These are phyloP conservation scores for Ypsolopha scabrella DNA, from an alignment of 2,888 invertebrate genomes.

Conservation along the genomic window DNA sequence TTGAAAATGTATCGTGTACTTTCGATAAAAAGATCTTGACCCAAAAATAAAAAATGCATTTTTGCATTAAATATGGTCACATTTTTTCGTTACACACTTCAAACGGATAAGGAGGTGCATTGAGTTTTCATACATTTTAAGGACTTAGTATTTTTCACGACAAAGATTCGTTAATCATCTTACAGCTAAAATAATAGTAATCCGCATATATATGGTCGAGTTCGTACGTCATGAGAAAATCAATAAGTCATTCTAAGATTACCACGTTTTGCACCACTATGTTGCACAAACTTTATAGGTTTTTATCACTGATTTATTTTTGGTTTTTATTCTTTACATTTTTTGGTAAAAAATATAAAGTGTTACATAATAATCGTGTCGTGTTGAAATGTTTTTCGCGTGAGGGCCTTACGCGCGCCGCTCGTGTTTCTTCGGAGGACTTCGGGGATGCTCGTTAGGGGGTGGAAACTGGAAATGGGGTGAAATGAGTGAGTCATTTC, in stretches of 20 bases:
- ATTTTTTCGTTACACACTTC: too few species aligned
- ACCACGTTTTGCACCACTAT: constrained; percentile 14
- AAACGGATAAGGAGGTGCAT: background rate
- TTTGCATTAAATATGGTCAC: too few species aligned
- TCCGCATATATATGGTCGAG: constrained; percentile 41
- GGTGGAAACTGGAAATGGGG: constrained; percentile 16
- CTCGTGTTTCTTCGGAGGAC: constrained; percentile 28
- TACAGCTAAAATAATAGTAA: constrained; percentile 38
- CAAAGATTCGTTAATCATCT: background rate
- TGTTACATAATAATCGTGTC: constrained; percentile 53
- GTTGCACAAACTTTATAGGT: constrained; percentile 14
- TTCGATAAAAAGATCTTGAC: too few species aligned
- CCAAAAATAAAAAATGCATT: too few species aligned
- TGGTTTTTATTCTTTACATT: constrained; percentile 5
- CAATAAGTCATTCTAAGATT: constrained; percentile 34
- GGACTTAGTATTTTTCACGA: constrained; percentile 24
- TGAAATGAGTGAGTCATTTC: constrained; percentile 49
- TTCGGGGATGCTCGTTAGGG: constrained; percentile 41
- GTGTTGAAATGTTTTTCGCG: constrained; percentile 48
- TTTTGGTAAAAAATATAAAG: constrained; percentile 23
- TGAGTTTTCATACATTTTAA: constrained; percentile 20
- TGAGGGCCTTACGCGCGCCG: constrained; percentile 28
- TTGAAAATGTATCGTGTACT: too few species aligned
- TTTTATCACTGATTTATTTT: constrained; percentile 17
- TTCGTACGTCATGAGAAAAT: constrained; percentile 56